A percentile compares a stretch with the other conserved stretches of the same genome.
Conservation (phyloP, 2,113 vertebrate genomes). For the Oreochromis tanganicae region DNA sequence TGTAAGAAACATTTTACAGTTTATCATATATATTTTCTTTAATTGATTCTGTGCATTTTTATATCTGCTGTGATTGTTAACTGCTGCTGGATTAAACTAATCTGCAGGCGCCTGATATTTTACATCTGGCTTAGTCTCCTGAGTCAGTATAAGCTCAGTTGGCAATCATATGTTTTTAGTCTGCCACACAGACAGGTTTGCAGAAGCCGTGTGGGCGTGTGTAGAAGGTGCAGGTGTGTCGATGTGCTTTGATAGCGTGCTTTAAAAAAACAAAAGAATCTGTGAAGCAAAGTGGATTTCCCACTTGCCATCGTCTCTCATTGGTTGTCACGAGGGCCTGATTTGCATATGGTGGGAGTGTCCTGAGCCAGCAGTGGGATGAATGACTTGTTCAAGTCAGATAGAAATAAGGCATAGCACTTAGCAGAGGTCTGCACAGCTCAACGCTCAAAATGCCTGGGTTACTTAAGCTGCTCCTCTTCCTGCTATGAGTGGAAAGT, state of each 20-base stretch:
- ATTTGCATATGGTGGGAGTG: conserved; percentile 73
- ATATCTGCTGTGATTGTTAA: not conserved
- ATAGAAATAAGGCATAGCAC: conserved; percentile 52
- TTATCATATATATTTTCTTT: not conserved
- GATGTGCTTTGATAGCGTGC: not conserved
- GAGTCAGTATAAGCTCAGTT: conserved; percentile 10
- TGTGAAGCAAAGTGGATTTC: conserved; percentile 12
- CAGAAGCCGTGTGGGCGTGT: conserved; percentile 9
- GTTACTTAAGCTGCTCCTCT: conserved; percentile 26
- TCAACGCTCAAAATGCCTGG: conserved; percentile 54
- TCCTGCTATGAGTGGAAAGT: conserved; percentile 48
- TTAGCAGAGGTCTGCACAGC: conserved; percentile 58
- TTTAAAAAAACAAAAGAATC: conserved; percentile 37
- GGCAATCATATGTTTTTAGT: conserved; percentile 22
- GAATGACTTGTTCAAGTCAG: conserved; percentile 70
- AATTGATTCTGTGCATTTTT: not conserved
- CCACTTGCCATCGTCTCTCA: conserved; percentile 20
- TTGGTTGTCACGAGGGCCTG: conserved; percentile 42
- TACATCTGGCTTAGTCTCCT: not conserved
- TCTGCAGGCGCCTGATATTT: conserved; percentile 36
- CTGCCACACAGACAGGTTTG: conserved; percentile 13
- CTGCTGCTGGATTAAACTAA: conserved; percentile 45
- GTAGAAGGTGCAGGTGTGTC: not conserved
- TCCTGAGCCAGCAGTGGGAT: conserved; percentile 54
- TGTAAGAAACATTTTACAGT: not conserved